Conservation (phyloP, 1,140 invertebrate genomes). For the Drosophila mayri region DNA sequence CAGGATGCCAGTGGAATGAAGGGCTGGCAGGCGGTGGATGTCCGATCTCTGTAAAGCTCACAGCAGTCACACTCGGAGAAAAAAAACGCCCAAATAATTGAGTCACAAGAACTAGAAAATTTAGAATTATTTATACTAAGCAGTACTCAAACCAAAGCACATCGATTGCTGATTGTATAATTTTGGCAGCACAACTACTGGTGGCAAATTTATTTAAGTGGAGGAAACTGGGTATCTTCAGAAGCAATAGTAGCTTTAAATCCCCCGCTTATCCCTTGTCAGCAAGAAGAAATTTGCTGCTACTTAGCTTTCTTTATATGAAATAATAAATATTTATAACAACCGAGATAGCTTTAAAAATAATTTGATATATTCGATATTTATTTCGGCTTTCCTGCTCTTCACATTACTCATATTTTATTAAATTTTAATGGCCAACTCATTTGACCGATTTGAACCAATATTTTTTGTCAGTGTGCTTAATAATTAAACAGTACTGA, state of each 20-base stretch:
- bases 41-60: slow-evolving; percentile 56
- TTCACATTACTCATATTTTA: neutral
- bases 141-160: neutral
- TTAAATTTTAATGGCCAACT: neutral
- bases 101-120: slow-evolving; percentile 21
- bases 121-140: slow-evolving; percentile 2
- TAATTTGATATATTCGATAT: no score
- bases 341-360: no score
- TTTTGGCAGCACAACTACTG: neutral
- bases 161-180: neutral
- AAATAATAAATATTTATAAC: no score
- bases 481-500: slow-evolving; percentile 18
- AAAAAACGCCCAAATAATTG: neutral
- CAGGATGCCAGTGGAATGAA: slow-evolving; percentile 45
- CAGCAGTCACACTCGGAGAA: slow-evolving; percentile 7
- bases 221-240: neutral
- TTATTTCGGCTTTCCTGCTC: neutral
- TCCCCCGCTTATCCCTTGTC: neutral
- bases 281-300: neutral
- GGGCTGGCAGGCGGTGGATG: slow-evolving; percentile 78
- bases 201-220: neutral
- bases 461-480: slow-evolving; percentile 1
- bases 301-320: no score
- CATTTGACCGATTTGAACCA: no score
- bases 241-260: neutral